Evolutionary conservation across 2,113 vertebrate species (phyloP).

Genomic region (Gymnocephalus cernua): DNA sequence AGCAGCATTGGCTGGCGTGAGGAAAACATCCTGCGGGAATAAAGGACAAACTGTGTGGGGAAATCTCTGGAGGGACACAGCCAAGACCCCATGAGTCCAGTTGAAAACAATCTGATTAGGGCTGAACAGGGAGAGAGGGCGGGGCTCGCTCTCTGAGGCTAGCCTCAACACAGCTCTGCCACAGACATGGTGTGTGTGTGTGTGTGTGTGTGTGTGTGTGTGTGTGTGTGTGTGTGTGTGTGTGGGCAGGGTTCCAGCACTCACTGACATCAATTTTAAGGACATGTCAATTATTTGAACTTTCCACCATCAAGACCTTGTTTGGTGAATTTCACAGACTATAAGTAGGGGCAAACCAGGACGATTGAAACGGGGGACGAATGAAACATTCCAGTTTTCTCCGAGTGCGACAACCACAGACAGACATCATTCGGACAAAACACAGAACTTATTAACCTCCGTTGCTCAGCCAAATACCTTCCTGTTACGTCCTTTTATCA

Average conservation of each 20-base stretch:
- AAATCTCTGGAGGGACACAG: conserved; percentile 45
- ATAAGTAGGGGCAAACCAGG: too few relatives aligned
- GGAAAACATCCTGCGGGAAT: conserved; percentile 70
- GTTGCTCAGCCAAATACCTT: too few relatives aligned
- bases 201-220: neutral
- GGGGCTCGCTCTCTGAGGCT: conserved; percentile 24
- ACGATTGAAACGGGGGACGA: too few relatives aligned
- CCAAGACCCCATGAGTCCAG: conserved; percentile 79
- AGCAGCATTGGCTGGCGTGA: conserved; percentile 28
- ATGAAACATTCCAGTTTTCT: too few relatives aligned
- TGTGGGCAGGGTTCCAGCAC: neutral
- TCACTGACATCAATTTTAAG: neutral
- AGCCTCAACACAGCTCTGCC: conserved; percentile 2
- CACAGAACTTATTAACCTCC: too few relatives aligned
- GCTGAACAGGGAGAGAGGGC: conserved; percentile 46
- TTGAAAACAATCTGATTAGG: conserved; percentile 83
- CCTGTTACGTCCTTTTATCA: too few relatives aligned
- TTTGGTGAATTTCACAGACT: neutral
- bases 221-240: neutral
- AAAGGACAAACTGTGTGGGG: conserved; percentile 66
- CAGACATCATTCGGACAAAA: too few relatives aligned
- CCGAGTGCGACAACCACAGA: too few relatives aligned
- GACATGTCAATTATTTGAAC: neutral
- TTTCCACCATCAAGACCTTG: neutral
- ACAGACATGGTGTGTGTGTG: conserved; percentile 9